Evolutionary conservation across 2,797 vertebrate species (phyloP), one percentile per base, ranked within the genome.

Genomic region (Ambastaia sidthimunki): DNA sequence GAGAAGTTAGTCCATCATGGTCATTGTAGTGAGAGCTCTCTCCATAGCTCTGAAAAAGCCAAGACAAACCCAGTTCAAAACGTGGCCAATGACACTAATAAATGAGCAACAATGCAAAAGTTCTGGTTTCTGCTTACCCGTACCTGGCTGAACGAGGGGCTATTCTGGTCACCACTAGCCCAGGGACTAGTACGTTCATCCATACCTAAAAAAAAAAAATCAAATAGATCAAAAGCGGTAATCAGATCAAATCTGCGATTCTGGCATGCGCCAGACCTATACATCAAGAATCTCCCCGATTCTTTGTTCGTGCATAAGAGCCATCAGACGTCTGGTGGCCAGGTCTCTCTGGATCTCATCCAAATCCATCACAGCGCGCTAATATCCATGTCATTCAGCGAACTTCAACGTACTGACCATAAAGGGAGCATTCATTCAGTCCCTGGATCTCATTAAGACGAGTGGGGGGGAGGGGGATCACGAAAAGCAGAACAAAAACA

Each of bases 181-280:
- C 98, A 99, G 87, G 97, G 95, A 84, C 96, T 97, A 0, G 93
- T 92, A 79, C 98, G 95, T 87, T 99, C 98, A 76, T 98, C 98
- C 86, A 98, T 89, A 86, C 95, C 95, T 96, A 86, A 15, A 50
- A n/a, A n/a, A n/a, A n/a, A n/a, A n/a, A 50, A 79, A 80, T 57
- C 86, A 7, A 83, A 70, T 75, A 74, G 23, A 73, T 73, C 59
- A 52, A 19, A 71, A 63, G 69, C 18, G 16, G 18, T 44, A 44
- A 44, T 79, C 60, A 79, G 76, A 63, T 13, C 68, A 55, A 55
- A 25, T 66, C 55, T 31, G 9, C n/a, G n/a, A n/a, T n/a, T n/a
- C n/a, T n/a, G n/a, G n/a, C n/a, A n/a, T n/a, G n/a, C n/a, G n/a
- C 48, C 37, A 66, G 23, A 79, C 48, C 59, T 54, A 65, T 21